phyloP scores from a whole-genome alignment of 2,888 invertebrate genomes.

The Cotesia congregata region DNA sequence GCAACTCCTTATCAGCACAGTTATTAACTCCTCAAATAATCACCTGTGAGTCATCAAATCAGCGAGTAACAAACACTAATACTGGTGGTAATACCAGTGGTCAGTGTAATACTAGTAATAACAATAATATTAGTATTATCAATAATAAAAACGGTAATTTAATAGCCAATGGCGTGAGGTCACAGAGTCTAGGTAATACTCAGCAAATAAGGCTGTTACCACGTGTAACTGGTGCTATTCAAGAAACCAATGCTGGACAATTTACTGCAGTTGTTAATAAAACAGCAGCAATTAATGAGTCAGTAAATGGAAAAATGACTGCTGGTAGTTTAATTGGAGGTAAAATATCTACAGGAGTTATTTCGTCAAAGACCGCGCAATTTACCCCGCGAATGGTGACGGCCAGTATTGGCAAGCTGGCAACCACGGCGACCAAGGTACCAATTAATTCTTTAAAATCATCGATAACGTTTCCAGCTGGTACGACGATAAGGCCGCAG shows the following conservation, averaged over 20 bases:
- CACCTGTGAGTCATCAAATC: conserved; percentile 53
- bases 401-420: conserved; percentile 48
- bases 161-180: conserved; percentile 43
- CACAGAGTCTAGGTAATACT: conserved; percentile 52
- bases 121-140: neutral
- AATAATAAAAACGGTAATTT: conserved; percentile 42
- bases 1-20: conserved; percentile 54
- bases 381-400: conserved; percentile 59
- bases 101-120: neutral
- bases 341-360: conserved; percentile 44
- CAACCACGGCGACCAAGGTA: conserved; percentile 41
- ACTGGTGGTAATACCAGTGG: neutral
- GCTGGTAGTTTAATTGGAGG: conserved; percentile 37
- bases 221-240: conserved; percentile 52
- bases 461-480: conserved; percentile 30
- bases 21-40: conserved; percentile 57
- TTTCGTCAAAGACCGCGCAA: conserved; percentile 58
- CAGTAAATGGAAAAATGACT: neutral
- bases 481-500: conserved; percentile 57
- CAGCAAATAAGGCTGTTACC: conserved; percentile 55
- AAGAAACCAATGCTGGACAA: conserved; percentile 55
- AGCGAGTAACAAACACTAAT: conserved; percentile 40
- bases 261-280: conserved; percentile 38
- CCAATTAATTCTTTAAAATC: conserved; percentile 38
- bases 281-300: neutral